Conservation (phyloP, 2,113 vertebrate species). For the Phoxinus phoxinus region DNA sequence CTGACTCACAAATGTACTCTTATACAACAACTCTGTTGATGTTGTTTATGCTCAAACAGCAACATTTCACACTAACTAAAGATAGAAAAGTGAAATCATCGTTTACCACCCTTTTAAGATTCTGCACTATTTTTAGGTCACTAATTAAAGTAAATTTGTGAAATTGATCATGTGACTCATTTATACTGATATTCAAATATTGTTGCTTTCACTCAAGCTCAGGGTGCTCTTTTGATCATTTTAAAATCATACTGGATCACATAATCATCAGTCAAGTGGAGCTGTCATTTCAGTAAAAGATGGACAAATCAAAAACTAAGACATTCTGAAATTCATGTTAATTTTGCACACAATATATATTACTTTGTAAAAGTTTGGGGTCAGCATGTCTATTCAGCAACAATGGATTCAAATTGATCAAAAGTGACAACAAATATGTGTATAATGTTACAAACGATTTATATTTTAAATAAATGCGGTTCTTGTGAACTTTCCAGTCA, state of each 20-base stretch:
- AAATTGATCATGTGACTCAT: not conserved
- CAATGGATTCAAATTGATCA: not conserved
- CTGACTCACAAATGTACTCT: too few species aligned
- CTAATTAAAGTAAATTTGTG: not conserved
- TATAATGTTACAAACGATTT: not conserved
- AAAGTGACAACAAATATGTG: not conserved
- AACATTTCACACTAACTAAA: too few species aligned
- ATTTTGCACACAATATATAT: not conserved
- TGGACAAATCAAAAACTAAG: not conserved
- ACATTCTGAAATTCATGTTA: not conserved
- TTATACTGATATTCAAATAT: not conserved
- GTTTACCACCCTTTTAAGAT: too few species aligned
- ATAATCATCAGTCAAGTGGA: not conserved
- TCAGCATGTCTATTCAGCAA: not conserved
- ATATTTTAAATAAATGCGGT: not conserved
- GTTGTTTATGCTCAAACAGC: too few species aligned
- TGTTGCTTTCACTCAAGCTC: not conserved
- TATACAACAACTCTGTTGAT: too few species aligned
- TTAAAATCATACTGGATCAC: not conserved
- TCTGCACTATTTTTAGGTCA: not conserved
- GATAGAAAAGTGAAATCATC: too few species aligned
- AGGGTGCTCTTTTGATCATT: not conserved
- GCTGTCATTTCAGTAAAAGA: not conserved
- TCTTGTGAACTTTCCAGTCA: not conserved
- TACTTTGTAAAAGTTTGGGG: not conserved